Percentiles rank a stretch among this genome's conserved stretches.
Conservation (phyloP, 2,888 invertebrate genomes). For the Drosophila anomalata region DNA sequence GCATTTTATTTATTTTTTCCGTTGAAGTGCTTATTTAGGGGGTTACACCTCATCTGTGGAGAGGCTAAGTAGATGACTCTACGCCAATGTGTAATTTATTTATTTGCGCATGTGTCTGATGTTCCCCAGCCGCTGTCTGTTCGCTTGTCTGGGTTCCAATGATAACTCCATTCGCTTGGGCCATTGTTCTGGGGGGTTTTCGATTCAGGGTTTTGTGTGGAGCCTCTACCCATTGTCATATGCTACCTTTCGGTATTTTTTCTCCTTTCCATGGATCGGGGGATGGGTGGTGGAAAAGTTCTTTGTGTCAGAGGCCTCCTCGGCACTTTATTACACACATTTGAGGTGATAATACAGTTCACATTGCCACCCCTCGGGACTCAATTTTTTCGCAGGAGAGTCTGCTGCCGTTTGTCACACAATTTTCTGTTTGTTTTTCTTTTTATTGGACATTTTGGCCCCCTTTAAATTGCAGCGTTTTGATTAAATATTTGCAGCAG, state of each 20-base stretch:
- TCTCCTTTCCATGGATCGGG: constrained; percentile 41
- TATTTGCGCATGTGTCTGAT: constrained; percentile 66
- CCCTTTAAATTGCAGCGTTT: constrained; percentile 49
- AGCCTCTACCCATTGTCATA: constrained; percentile 49
- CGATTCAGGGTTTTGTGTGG: constrained; percentile 4
- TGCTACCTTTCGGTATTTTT: constrained; percentile 28
- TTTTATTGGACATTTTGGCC: constrained; percentile 19
- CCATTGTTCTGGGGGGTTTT: constrained; percentile 57
- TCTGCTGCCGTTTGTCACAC: constrained; percentile 52
- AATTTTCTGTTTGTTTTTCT: constrained; percentile 29
- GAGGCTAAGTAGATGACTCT: constrained; percentile 29
- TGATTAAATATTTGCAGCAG: constrained; percentile 71
- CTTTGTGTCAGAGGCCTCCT: constrained; percentile 57
- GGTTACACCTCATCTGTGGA: constrained; percentile 7
- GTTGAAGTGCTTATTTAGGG: background rate
- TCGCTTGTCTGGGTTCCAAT: constrained; percentile 62
- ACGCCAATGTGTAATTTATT: constrained; percentile 65
- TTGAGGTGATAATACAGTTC: constrained; percentile 77
- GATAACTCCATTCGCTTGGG: constrained; percentile 75
- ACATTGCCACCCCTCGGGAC: constrained; percentile 38
- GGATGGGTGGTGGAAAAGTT: constrained; percentile 20
- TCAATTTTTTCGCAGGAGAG: constrained; percentile 23
- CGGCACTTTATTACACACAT: constrained; percentile 79
- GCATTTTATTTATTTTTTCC: background rate
- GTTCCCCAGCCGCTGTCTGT: constrained; percentile 65